Percentiles rank a stretch among this genome's conserved stretches.
phyloP scores from a whole-genome alignment of 2,888 invertebrate species.

The Caenorhabditis drosophilae region DNA sequence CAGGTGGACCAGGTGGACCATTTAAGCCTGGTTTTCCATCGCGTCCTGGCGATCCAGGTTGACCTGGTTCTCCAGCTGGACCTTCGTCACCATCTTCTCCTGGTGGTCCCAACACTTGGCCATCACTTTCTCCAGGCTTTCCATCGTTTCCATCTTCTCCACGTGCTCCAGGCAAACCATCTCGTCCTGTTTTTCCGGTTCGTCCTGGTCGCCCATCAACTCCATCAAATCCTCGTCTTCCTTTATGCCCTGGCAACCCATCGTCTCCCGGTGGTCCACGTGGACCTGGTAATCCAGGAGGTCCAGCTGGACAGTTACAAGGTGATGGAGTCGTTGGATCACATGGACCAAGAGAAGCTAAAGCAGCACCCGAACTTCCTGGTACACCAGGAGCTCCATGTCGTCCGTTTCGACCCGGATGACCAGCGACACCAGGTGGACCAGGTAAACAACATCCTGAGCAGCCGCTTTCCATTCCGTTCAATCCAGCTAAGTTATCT shows the following conservation, averaged over 20 bases:
- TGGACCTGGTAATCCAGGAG: constrained; percentile 39
- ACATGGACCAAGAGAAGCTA: constrained; percentile 20
- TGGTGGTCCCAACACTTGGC: constrained; percentile 24
- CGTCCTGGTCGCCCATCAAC: constrained; percentile 43
- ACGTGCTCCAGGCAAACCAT: constrained; percentile 21
- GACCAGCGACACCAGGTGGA: constrained; percentile 44
- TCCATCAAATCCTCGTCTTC: constrained; percentile 39
- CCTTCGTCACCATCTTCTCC: constrained; percentile 41
- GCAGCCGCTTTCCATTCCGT: constrained; percentile 21
- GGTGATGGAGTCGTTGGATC: constrained; percentile 19
- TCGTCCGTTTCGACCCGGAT: constrained; percentile 29
- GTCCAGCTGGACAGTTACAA: constrained; percentile 45
- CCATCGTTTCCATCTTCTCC: constrained; percentile 37
- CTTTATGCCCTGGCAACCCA: constrained; percentile 36
- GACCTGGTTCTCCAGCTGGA: constrained; percentile 40
- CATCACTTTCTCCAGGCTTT: constrained; percentile 20
- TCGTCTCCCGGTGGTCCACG: constrained; percentile 43
- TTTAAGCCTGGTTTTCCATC: constrained; percentile 38
- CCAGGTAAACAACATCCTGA: constrained; percentile 59
- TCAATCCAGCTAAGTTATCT: background rate
- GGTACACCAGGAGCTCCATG: constrained; percentile 39
- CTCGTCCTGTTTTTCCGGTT: constrained; percentile 41
- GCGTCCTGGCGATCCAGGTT: constrained; percentile 38
- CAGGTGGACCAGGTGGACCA: constrained; percentile 44
- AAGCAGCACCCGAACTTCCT: constrained; percentile 29